Evolutionary conservation across 2,797 vertebrate species (phyloP).

Genomic region (Lates japonicus): DNA sequence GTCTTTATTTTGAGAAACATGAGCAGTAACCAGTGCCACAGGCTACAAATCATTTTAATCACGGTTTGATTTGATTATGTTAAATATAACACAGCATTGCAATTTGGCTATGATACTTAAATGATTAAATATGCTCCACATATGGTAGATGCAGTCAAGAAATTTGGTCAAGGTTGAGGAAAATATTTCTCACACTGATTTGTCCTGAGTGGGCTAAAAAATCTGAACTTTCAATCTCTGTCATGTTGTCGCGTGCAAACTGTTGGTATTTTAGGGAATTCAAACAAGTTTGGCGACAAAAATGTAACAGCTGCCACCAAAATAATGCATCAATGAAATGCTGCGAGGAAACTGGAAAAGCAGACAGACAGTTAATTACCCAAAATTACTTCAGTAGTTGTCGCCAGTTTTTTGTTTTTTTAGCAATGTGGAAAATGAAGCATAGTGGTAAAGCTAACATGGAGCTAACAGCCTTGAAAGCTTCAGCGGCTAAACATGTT

Average conservation of each 20-base stretch:
- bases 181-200: constrained; percentile 20
- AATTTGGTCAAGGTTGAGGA: constrained; percentile 1
- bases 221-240: background rate
- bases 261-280: background rate
- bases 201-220: background rate
- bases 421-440: background rate
- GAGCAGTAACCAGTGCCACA: background rate
- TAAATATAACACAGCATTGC: background rate
- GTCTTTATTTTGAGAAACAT: constrained; percentile 39
- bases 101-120: constrained; percentile 1
- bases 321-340: background rate
- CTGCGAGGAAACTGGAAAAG: background rate
- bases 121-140: constrained; percentile 12
- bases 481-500: constrained; percentile 29
- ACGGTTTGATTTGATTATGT: constrained; percentile 26
- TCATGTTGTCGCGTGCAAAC: background rate
- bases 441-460: background rate
- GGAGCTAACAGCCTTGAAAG: constrained; percentile 10
- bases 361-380: background rate
- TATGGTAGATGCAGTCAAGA: background rate
- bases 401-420: background rate
- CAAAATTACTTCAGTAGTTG: background rate
- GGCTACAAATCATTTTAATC: constrained; percentile 35
- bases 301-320: background rate
- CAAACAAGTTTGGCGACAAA: background rate